These are phyloP conservation scores for Lucilia sericata DNA, from an alignment of 1,140 invertebrate genomes.

Conservation along the genomic window DNA sequence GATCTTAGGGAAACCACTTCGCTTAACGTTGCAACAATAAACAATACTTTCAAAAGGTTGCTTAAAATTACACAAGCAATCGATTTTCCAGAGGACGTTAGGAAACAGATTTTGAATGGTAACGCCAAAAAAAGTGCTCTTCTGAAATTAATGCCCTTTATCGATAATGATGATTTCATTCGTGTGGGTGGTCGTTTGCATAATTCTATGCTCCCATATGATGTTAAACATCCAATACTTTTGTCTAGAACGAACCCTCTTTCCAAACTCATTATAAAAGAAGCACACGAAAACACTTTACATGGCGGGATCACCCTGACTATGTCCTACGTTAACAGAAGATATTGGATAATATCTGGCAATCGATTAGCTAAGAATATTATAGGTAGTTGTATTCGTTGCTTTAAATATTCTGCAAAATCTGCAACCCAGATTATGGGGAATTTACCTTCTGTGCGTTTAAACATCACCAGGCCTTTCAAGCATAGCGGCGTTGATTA, in stretches of 20 bases:
- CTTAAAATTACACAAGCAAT: neutral
- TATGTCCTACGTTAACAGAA: constrained; percentile 45
- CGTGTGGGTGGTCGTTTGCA: constrained; percentile 34
- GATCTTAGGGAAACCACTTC: neutral
- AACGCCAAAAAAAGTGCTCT: neutral
- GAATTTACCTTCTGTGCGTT: constrained; percentile 54
- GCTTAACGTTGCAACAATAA: neutral
- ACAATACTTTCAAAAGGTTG: neutral
- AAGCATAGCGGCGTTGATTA: constrained; percentile 64
- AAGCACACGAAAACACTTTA: constrained; percentile 24
- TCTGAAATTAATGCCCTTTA: constrained; percentile 16
- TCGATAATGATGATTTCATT: neutral
- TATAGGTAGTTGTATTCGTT: constrained; percentile 49
- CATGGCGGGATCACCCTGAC: constrained; percentile 17
- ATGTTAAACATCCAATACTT: constrained; percentile 36
- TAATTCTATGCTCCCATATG: neutral
- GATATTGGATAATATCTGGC: constrained; percentile 51
- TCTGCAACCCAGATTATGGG: neutral
- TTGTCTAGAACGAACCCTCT: constrained; percentile 3
- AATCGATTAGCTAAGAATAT: constrained; percentile 48
- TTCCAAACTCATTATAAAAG: constrained; percentile 11
- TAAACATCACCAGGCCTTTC: constrained; percentile 60
- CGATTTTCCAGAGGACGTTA: constrained; percentile 33
- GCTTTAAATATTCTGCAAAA: neutral
- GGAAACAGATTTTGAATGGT: neutral